Evolutionary conservation across 2,113 vertebrate genomes (phyloP), one percentile per base, ranked within the genome.

Genomic region (Polypterus bichir): DNA sequence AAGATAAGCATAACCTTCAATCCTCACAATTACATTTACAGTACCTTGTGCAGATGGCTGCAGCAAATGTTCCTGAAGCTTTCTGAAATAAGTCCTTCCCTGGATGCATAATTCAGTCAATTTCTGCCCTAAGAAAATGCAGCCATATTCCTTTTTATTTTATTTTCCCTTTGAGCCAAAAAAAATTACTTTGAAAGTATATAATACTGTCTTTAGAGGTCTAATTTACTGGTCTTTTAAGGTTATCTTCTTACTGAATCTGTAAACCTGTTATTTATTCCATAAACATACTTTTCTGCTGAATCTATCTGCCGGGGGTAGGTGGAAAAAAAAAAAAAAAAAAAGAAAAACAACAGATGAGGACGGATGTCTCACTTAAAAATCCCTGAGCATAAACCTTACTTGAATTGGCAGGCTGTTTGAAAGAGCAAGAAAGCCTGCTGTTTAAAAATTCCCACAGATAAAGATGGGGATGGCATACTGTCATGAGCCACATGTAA

Each of bases 401-500:
- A 3, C 56, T 3, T 58, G 56, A 44, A 58, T 7, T 7, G 11
- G 10, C 11, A 44, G 44, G 56, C 46, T 27, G 27, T 58, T 58
- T 45, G 44, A 45, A 45, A 58, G 3, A 58, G 56, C 7, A 7
- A 52, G 56, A 7, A 58, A 58, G 46, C 56, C 44, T 58, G 56
- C 44, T 58, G 56, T 11, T 58, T 58, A 8, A 58, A 58, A 58
- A 58, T 58, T 45, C 56, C 56, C 56, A 58, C 46, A 58, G 56
- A 58, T 58, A 45, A 58, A 45, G 44, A 58, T 45, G 44, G 56
- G 56, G 46, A 45, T 58, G 4, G 27, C 46, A 45, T 58, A 27
- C 56, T 58, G 56, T 58, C 56, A 58, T 58, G 56, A 58, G n/a
- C 56, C 56, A 58, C 56, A 45, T 45, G 56, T 45, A 58, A 58